These are phyloP conservation scores for Ostrea denselamellosa DNA, from an alignment of 1,140 invertebrate species.

Conservation along the genomic window DNA sequence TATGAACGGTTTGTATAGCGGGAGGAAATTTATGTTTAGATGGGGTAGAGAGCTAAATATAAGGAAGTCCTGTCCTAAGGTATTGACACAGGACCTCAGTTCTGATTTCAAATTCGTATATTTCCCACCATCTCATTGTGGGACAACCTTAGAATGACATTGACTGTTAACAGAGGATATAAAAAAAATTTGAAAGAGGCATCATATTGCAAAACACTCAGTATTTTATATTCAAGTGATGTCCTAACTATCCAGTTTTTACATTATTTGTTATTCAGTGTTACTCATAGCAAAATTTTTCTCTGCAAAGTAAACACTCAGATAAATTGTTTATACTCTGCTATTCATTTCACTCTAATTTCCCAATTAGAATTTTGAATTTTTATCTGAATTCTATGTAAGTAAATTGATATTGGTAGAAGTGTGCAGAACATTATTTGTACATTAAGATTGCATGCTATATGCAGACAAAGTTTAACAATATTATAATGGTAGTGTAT, in stretches of 20 bases:
- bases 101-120: not conserved
- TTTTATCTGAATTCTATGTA: no score
- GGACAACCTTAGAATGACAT: slow-evolving; percentile 29
- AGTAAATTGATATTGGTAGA: not conserved
- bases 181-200: not conserved
- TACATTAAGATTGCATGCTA: slow-evolving; percentile 7
- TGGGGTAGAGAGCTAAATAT: not conserved
- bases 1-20: not conserved
- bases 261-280: no score
- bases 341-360: no score
- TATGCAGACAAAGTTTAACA: not conserved
- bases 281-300: no score
- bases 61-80: not conserved
- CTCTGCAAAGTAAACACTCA: no score
- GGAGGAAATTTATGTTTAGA: not conserved
- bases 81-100: not conserved
- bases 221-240: not conserved
- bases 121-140: not conserved
- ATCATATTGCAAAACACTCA: not conserved
- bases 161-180: not conserved
- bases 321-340: no score
- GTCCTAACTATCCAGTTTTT: no score
- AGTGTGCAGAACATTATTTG: not conserved
- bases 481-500: not conserved
- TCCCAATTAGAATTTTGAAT: no score